These are phyloP conservation scores for Vireo altiloquus DNA, from an alignment of 2,113 vertebrate species.

Conservation along the genomic window DNA sequence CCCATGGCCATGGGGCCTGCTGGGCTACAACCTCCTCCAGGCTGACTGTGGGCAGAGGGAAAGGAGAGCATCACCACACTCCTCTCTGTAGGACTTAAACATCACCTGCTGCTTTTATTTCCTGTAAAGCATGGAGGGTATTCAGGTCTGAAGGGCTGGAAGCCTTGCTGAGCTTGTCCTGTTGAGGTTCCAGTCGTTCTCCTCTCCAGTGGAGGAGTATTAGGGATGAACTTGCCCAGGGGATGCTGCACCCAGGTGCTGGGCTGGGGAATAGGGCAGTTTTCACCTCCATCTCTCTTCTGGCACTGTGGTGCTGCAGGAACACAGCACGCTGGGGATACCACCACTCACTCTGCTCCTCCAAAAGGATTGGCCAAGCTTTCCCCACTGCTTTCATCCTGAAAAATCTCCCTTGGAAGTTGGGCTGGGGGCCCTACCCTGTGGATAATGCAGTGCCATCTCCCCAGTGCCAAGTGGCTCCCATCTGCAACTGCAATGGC, in stretches of 20 bases:
- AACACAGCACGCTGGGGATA: background rate
- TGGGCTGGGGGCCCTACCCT: background rate
- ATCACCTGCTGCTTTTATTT: conserved; percentile 45
- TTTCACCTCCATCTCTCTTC: background rate
- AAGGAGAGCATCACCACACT: conserved; percentile 6
- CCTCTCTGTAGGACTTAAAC: conserved; percentile 3
- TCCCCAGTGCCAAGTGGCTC: background rate
- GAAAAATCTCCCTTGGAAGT: background rate
- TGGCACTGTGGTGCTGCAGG: background rate
- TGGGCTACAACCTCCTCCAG: background rate
- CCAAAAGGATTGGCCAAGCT: background rate
- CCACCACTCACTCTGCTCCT: background rate
- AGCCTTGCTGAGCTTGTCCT: background rate
- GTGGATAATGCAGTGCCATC: background rate
- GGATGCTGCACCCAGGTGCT: accelerated
- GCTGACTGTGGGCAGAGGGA: background rate
- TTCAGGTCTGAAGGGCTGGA: background rate
- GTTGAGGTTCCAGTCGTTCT: background rate
- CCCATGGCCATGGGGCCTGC: accelerated
- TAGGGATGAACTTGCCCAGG: background rate
- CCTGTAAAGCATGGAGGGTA: background rate
- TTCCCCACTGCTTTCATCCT: background rate
- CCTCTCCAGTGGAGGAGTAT: background rate
- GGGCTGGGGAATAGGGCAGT: background rate
- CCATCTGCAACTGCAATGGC: background rate